Evolutionary conservation across 2,888 invertebrate species (phyloP).

Genomic region (Trisateles emortualis): DNA sequence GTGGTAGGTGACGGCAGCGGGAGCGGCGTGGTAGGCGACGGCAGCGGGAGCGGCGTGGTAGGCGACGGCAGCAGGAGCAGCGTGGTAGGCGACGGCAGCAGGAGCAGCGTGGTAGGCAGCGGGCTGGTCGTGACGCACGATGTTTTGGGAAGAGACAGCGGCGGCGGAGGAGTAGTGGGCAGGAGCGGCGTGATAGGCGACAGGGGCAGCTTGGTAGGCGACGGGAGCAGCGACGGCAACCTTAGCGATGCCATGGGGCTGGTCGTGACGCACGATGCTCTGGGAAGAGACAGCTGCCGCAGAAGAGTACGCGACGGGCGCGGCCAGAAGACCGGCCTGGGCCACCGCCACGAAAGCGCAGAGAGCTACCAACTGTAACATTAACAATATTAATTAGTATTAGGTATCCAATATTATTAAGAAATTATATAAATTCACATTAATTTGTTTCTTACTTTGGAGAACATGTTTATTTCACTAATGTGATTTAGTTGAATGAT

Average conservation of each 20-base stretch:
- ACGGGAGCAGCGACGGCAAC: constrained; percentile 34
- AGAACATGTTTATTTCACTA: constrained; percentile 57
- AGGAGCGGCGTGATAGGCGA: constrained; percentile 45
- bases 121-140: constrained; percentile 28
- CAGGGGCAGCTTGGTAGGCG: constrained; percentile 46
- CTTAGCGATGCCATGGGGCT: constrained; percentile 55
- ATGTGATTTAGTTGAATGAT: constrained; percentile 51
- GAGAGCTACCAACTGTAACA: constrained; percentile 51
- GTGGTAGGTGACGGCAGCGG: constrained; percentile 30
- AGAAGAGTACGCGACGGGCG: constrained; percentile 65
- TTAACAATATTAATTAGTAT: neutral
- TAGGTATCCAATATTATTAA: constrained; percentile 37
- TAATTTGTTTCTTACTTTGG: constrained; percentile 36
- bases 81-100: constrained; percentile 30
- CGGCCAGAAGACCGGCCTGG: constrained; percentile 39
- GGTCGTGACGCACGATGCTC: constrained; percentile 73
- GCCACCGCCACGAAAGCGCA: constrained; percentile 16
- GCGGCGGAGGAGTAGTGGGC: constrained; percentile 42
- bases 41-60: constrained; percentile 60
- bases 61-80: constrained; percentile 33
- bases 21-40: constrained; percentile 53
- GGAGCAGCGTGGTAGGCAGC: constrained; percentile 47
- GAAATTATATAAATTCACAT: neutral
- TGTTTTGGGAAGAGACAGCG: too few relatives aligned
- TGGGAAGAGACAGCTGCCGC: constrained; percentile 70